Conservation (phyloP, 1,140 invertebrate species). For the Coenobita brevimanus region DNA sequence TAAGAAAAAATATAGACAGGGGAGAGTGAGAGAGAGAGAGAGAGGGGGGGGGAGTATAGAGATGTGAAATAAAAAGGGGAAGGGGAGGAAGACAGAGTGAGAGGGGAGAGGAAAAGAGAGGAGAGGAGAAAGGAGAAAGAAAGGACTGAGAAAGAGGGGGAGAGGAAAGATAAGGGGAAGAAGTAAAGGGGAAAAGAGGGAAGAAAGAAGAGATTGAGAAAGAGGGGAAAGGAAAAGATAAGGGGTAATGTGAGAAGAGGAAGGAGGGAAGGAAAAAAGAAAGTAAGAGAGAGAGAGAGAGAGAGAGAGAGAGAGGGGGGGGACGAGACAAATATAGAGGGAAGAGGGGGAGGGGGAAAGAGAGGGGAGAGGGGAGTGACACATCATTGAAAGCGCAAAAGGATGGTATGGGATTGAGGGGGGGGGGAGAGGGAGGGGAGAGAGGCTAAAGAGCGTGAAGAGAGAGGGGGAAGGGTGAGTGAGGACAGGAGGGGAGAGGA, state of each 20-base stretch:
- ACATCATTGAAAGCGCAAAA: no score
- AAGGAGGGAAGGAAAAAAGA: not conserved
- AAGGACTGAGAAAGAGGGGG: not conserved
- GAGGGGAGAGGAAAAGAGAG: not conserved
- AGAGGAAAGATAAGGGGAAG: not conserved
- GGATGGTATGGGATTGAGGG: no score
- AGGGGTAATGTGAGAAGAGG: not conserved
- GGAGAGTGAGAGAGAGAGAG: not conserved
- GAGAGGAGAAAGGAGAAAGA: not conserved
- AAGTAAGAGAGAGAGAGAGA: not conserved
- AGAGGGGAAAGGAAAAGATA: not conserved
- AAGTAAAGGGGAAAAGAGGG: not conserved
- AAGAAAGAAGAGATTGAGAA: not conserved
- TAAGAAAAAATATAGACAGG: not conserved
- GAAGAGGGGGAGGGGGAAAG: no score
- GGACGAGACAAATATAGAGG: no score
- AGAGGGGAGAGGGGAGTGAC: no score
- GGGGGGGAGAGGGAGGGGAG: no score
- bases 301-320: not conserved
- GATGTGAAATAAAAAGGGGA: not conserved
- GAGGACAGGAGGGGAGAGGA: no score
- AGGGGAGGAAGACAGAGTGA: not conserved
- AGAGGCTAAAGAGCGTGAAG: no score
- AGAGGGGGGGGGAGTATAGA: not conserved
- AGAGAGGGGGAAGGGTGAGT: no score